These are phyloP conservation scores for Apeltes quadracus DNA, from an alignment of 2,113 vertebrate species.

Conservation along the genomic window DNA sequence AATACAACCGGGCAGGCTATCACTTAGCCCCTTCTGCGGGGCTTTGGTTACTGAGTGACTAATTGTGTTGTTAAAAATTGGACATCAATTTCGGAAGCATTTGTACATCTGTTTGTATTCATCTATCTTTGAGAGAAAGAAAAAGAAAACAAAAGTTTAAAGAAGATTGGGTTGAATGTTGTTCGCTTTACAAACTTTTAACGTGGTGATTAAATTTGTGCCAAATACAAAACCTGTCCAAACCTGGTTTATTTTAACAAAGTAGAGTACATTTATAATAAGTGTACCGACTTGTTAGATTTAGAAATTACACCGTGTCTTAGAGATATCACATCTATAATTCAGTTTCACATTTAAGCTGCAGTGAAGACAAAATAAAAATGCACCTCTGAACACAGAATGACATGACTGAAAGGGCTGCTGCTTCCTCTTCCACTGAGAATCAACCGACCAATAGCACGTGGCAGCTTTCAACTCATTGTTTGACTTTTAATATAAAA, in stretches of 20 bases:
- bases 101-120: background rate
- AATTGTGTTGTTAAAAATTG: slow-evolving; percentile 51
- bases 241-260: background rate
- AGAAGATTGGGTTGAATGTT: background rate
- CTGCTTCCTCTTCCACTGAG: background rate
- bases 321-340: background rate
- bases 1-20: slow-evolving; percentile 41
- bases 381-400: background rate
- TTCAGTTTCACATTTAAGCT: background rate
- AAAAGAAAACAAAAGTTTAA: background rate
- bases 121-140: background rate
- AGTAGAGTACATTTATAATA: background rate
- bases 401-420: slow-evolving; percentile 4
- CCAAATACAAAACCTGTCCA: background rate
- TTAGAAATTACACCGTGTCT: background rate
- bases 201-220: background rate
- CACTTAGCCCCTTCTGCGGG: slow-evolving; percentile 52
- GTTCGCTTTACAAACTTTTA: background rate
- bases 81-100: slow-evolving; percentile 21
- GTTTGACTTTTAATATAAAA: background rate
- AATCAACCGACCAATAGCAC: background rate
- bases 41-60: slow-evolving; percentile 57
- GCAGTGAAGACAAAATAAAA: background rate
- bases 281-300: background rate
- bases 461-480: slow-evolving; percentile 2